phyloP scores from a whole-genome alignment of 2,113 vertebrate genomes.

The Xenotilapia flavipinnis region DNA sequence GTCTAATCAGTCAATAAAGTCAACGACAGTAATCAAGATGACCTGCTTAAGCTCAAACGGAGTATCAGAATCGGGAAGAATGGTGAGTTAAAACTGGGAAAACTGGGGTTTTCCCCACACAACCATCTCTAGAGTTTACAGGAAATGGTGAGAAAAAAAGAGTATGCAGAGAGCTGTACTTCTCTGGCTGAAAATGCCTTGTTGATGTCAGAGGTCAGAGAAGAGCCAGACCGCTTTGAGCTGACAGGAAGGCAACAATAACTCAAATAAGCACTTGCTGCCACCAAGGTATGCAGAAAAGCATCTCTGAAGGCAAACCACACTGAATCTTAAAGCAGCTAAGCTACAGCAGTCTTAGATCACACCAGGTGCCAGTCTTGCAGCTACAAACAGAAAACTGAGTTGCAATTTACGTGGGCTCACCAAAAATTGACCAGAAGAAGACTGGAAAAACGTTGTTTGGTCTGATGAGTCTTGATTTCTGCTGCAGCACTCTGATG shows the following conservation, averaged over 20 bases:
- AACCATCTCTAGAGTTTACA: background rate
- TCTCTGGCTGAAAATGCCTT: background rate
- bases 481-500: background rate
- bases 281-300: background rate
- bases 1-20: background rate
- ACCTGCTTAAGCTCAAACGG: background rate
- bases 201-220: background rate
- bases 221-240: background rate
- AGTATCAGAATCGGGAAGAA: background rate
- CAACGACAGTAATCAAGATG: background rate
- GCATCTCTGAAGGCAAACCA: background rate
- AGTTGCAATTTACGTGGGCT: background rate
- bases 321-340: background rate
- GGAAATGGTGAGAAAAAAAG: fast-evolving
- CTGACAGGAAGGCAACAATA: background rate
- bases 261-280: background rate
- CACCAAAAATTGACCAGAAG: background rate
- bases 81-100: background rate
- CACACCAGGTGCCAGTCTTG: background rate
- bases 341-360: background rate
- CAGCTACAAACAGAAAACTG: background rate
- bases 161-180: background rate
- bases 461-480: background rate
- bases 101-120: background rate
- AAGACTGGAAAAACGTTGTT: background rate